Percentiles rank a stretch among this genome's conserved stretches.
Conservation (phyloP, 2,797 vertebrate species). For the Enoplosus armatus region DNA sequence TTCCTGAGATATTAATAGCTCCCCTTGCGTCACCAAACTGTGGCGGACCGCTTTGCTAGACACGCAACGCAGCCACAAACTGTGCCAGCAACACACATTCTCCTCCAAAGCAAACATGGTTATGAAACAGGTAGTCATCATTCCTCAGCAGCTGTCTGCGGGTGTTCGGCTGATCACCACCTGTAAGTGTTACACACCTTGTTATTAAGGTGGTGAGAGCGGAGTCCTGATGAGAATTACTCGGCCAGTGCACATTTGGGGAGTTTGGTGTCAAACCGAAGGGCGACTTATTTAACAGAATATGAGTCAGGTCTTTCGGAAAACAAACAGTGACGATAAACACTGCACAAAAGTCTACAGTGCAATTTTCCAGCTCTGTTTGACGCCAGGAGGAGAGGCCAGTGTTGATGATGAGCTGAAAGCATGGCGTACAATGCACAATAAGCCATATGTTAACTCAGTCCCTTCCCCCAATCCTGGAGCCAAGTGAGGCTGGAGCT, state of each 20-base stretch:
- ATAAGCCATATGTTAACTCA: conserved; percentile 77
- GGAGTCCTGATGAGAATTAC: conserved; percentile 27
- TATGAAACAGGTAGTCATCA: conserved; percentile 80
- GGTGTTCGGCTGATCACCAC: conserved; percentile 54
- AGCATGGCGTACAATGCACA: conserved; percentile 69
- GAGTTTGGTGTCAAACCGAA: conserved; percentile 22
- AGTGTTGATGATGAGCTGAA: conserved; percentile 57
- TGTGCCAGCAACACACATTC: conserved; percentile 77
- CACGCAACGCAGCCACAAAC: conserved; percentile 83
- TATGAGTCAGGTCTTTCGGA: conserved; percentile 8
- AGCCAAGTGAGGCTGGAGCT: conserved; percentile 59
- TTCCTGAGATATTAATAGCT: conserved; percentile 89
- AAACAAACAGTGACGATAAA: conserved; percentile 11
- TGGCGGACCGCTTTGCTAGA: conserved; percentile 80
- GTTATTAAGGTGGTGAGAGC: conserved; percentile 56
- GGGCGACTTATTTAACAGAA: conserved; percentile 18
- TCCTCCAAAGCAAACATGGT: conserved; percentile 73
- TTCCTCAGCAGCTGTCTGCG: conserved; percentile 62
- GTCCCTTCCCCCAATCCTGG: conserved; percentile 71
- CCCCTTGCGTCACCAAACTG: conserved; percentile 86
- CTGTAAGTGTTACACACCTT: conserved; percentile 54
- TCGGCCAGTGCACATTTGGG: conserved; percentile 13
- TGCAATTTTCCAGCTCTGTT: conserved; percentile 12
- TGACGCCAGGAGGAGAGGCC: conserved; percentile 21
- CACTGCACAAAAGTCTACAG: background rate